Conservation (phyloP, 2,113 vertebrate genomes). For the Psammodynastes pulverulentus region DNA sequence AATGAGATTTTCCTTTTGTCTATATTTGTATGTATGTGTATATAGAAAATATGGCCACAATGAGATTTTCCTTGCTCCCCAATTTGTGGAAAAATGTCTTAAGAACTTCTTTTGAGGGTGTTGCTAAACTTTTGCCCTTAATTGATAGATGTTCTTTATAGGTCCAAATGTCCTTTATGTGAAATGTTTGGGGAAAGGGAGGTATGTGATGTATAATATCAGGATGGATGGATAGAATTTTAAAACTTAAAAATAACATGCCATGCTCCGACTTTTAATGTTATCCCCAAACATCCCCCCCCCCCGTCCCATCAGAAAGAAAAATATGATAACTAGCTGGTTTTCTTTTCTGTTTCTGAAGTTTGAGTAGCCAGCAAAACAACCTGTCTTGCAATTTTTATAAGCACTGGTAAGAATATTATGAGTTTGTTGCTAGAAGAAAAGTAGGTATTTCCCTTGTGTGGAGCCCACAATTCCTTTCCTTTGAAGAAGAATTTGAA, state of each 20-base stretch:
- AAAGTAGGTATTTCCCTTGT: neutral
- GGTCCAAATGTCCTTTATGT: slow-evolving; percentile 61
- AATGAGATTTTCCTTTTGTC: slow-evolving; percentile 56
- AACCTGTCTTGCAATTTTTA: neutral
- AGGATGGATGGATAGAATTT: neutral
- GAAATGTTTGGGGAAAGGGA: slow-evolving; percentile 43
- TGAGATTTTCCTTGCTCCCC: slow-evolving; percentile 58
- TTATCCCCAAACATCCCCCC: neutral
- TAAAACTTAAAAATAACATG: neutral
- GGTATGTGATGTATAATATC: neutral
- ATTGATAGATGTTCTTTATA: slow-evolving; percentile 54
- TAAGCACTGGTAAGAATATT: slow-evolving; percentile 18
- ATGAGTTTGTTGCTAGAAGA: slow-evolving; percentile 20
- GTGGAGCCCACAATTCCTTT: neutral
- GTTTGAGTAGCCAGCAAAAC: neutral
- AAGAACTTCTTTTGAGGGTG: slow-evolving; percentile 58
- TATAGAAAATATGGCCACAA: slow-evolving; percentile 74
- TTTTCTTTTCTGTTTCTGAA: neutral
- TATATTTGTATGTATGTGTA: slow-evolving; percentile 21
- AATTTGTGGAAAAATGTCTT: slow-evolving; percentile 15
- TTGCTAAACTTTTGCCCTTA: slow-evolving; percentile 66
- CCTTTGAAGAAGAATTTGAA: neutral
- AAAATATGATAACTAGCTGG: neutral
- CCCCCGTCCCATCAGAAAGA: neutral
- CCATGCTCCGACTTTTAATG: neutral